Evolutionary conservation across 1,140 invertebrate species (phyloP).

Genomic region (Caligus rogercresseyi): DNA sequence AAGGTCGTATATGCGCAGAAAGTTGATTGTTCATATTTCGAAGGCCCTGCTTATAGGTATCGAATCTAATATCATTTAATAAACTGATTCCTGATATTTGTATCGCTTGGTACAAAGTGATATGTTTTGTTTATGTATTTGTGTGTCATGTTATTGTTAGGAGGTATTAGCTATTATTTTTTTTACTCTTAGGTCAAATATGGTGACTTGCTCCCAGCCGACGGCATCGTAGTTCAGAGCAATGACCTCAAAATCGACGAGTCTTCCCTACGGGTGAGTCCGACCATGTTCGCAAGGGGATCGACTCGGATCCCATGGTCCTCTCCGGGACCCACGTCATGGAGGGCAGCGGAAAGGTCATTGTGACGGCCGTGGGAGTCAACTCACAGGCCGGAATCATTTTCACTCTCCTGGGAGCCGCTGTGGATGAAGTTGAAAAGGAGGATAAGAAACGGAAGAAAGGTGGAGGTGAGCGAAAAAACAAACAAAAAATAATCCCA

Average conservation of each 20-base stretch:
- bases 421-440: constrained; percentile 73
- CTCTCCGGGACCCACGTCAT: constrained; percentile 98
- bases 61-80: too few relatives aligned
- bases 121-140: neutral
- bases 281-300: constrained; percentile 96
- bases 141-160: neutral
- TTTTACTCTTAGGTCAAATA: constrained; percentile 59
- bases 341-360: constrained; percentile 99
- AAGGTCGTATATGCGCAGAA: too few relatives aligned
- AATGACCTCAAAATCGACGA: constrained; percentile 99
- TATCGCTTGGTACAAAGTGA: too few relatives aligned
- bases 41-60: too few relatives aligned
- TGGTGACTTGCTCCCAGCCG: constrained; percentile 88
- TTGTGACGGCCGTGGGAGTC: constrained; percentile 93
- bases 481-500: too few relatives aligned
- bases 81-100: too few relatives aligned
- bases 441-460: constrained; percentile 86
- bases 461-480: constrained; percentile 39
- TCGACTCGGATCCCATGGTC: constrained; percentile 79
- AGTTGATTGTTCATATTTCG: too few relatives aligned
- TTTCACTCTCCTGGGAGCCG: constrained; percentile 89
- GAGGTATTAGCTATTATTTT: neutral
- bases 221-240: constrained; percentile 93
- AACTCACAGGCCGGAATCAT: constrained; percentile 99
- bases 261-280: constrained; percentile 97